Percentiles rank a stretch among this genome's conserved stretches.
Evolutionary conservation across 92 coral and sea anemone species (phyloP).

Genomic region (Anthopleura xanthogrammica): DNA sequence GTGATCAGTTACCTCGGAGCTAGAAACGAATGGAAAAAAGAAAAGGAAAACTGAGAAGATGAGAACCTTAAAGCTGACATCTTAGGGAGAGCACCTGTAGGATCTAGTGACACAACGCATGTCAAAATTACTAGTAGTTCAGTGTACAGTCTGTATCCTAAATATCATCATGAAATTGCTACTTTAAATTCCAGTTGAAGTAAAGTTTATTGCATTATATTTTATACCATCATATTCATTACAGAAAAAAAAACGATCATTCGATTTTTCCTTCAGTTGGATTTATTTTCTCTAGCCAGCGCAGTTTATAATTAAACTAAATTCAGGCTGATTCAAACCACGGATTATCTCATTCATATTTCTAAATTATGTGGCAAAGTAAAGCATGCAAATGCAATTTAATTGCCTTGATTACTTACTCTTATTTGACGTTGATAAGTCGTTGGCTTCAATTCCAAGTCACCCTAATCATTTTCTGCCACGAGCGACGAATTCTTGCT

Average conservation of each 20-base stretch:
- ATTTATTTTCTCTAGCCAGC: not conserved
- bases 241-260: not conserved
- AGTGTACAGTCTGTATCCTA: too few species aligned
- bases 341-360: not conserved
- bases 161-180: too few species aligned
- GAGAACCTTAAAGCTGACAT: too few species aligned
- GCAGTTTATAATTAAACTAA: not conserved
- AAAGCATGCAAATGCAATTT: not conserved
- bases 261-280: not conserved
- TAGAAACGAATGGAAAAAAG: too few species aligned
- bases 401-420: not conserved
- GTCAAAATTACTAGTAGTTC: too few species aligned
- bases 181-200: too few species aligned
- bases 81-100: too few species aligned
- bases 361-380: slow-evolving; percentile 2
- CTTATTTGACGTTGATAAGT: not conserved
- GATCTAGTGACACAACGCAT: too few species aligned
- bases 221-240: not conserved
- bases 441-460: not conserved
- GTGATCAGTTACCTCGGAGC: too few species aligned
- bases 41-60: too few species aligned
- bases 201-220: too few species aligned
- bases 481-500: too few species aligned
- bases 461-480: not conserved
- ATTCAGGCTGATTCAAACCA: not conserved